Conservation (phyloP, 2,888 invertebrate genomes). For the Mythimna loreyi region DNA sequence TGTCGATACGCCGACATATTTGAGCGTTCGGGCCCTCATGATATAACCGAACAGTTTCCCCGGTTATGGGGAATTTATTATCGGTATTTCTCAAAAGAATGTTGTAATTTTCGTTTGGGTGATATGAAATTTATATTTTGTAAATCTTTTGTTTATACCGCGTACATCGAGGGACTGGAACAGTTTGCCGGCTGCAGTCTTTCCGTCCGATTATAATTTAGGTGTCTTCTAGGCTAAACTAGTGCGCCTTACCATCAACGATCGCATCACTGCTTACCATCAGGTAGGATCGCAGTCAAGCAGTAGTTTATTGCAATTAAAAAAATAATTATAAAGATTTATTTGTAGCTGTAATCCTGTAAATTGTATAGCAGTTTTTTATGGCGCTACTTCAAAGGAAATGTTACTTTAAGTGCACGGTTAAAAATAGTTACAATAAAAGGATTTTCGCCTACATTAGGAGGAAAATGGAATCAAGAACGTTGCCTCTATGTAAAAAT, state of each 20-base stretch:
- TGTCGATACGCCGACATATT: slow-evolving; percentile 73
- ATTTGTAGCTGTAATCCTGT: slow-evolving; percentile 11
- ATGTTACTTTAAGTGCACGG: slow-evolving; percentile 27
- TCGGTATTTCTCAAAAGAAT: slow-evolving; percentile 49
- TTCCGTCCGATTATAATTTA: too few relatives aligned
- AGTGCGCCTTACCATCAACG: too few relatives aligned
- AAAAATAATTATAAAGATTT: background rate
- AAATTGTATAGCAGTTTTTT: slow-evolving; percentile 5
- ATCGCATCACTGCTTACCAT: too few relatives aligned
- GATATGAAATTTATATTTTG: slow-evolving; percentile 29
- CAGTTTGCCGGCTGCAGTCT: too few relatives aligned
- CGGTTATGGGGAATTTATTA: slow-evolving; percentile 44
- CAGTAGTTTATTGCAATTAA: too few relatives aligned
- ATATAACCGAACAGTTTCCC: slow-evolving; percentile 64
- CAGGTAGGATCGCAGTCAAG: too few relatives aligned
- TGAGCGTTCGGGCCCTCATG: slow-evolving; percentile 60
- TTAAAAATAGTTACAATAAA: slow-evolving; percentile 32
- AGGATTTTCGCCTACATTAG: background rate
- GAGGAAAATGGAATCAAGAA: slow-evolving; percentile 4
- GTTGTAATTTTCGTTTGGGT: slow-evolving; percentile 41
- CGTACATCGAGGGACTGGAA: too few relatives aligned
- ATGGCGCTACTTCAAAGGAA: slow-evolving; percentile 24
- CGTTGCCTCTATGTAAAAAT: background rate
- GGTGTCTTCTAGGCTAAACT: too few relatives aligned
- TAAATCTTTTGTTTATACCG: slow-evolving; percentile 30